Evolutionary conservation across 2,888 invertebrate species (phyloP), one percentile per base, ranked within the genome.

Genomic region (Pogonocherus hispidulus): DNA sequence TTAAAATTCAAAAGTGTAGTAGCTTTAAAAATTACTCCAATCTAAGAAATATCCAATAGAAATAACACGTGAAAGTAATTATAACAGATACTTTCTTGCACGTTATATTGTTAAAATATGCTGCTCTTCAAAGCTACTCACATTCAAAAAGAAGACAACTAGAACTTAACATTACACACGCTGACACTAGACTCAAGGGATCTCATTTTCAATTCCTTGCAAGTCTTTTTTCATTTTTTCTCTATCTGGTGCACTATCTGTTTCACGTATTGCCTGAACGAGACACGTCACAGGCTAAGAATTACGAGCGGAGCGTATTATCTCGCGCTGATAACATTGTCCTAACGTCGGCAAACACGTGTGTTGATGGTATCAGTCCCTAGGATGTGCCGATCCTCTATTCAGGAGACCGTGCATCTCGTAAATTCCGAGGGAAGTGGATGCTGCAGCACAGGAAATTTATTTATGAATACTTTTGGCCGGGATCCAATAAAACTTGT

Each of bases 401-500:
- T 52, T 47, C 22, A 27, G 23, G 52, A 44, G 47, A 66, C 69
- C 72, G 71, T 77, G 76, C 74, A 76, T 66, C 78, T 80, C 81
- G 82, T 84, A 84, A 83, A 83, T 84, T 83, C 74, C 72, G 76
- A 75, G 76, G 74, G 76, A 77, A 80, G 75, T 76, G 75, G 79
- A 78, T 82, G 81, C 81, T 82, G 84, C 84, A 83, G 73, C 83
- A 83, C 83, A 82, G 83, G 80, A 84, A 84, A 83, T 84, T 84
- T 85, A 85, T 84, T 85, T 85, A 85, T 84, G 84, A 84, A 83
- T 84, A 83, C 81, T 80, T 81, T 79, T 83, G 83, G 84, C 82
- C 72, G 72, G 54, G 67, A 76, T 82, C 84, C 83, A 83, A 81
- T 83, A 81, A 82, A 83, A 82, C 81, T 81, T 81, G 80, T 79